phyloP scores from a whole-genome alignment of 2,888 invertebrate genomes.

The Eucera pruinosa region DNA sequence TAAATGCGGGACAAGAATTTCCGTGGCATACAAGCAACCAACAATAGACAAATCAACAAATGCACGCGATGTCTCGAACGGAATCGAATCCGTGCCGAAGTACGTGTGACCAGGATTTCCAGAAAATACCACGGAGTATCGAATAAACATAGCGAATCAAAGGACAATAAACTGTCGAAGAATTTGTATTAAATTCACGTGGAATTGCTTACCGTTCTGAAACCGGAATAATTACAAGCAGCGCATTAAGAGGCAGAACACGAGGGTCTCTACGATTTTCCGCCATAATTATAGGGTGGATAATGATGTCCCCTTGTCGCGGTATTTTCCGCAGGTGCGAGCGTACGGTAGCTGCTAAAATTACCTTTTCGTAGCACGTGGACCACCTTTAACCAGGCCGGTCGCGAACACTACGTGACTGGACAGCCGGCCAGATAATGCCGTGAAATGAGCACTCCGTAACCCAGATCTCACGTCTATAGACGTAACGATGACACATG shows the following conservation, averaged over 20 bases:
- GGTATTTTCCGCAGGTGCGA: conserved; percentile 60
- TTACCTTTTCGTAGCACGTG: conserved; percentile 52
- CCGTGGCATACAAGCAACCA: too few relatives aligned
- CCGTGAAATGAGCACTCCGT: conserved; percentile 60
- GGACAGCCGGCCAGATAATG: conserved; percentile 67
- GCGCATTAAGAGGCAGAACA: conserved; percentile 16
- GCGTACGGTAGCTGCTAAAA: conserved; percentile 43
- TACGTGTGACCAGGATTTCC: background rate
- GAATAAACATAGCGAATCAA: background rate
- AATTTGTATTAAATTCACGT: background rate
- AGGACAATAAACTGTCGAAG: too few relatives aligned
- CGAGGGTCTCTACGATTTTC: conserved; percentile 57
- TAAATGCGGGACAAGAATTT: too few relatives aligned
- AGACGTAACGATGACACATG: conserved; percentile 35
- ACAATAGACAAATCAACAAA: too few relatives aligned
- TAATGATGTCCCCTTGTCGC: conserved; percentile 59
- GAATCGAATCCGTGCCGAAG: conserved; percentile 14
- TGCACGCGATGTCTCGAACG: too few relatives aligned
- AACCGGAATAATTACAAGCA: conserved; percentile 28
- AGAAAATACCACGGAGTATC: background rate
- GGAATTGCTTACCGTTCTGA: background rate
- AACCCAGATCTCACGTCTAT: conserved; percentile 61
- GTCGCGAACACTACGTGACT: conserved; percentile 64
- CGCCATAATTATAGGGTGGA: conserved; percentile 65
- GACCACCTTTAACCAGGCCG: conserved; percentile 53